These are phyloP conservation scores for Torymus texanus DNA, from an alignment of 2,888 invertebrate genomes.

Conservation along the genomic window DNA sequence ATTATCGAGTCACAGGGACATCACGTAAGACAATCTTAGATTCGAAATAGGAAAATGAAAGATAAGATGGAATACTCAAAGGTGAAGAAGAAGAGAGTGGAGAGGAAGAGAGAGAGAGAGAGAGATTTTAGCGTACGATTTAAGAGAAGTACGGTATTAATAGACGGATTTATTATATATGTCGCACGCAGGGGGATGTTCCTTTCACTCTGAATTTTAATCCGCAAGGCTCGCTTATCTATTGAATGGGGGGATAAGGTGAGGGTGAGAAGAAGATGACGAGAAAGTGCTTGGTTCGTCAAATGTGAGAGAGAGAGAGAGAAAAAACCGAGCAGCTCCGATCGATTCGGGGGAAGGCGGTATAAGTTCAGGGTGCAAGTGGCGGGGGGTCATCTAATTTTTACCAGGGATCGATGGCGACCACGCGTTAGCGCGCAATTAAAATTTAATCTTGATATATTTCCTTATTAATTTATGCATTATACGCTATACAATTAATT, in stretches of 20 bases:
- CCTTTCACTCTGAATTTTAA: background rate
- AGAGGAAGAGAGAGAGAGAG: background rate
- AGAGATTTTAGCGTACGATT: constrained; percentile 30
- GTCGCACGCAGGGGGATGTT: constrained; percentile 6
- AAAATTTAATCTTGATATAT: no score
- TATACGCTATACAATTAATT: no score
- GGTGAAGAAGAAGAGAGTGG: background rate
- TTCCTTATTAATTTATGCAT: no score
- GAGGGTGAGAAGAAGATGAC: no score
- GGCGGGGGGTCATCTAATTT: constrained; percentile 26
- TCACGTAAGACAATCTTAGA: constrained; percentile 43
- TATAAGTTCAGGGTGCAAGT: constrained; percentile 1
- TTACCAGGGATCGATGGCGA: constrained; percentile 5
- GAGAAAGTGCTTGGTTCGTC: background rate
- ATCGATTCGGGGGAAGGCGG: no score
- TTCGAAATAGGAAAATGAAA: no score
- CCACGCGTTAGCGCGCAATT: background rate
- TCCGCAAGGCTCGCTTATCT: background rate
- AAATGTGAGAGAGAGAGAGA: no score
- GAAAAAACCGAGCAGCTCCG: no score
- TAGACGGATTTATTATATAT: constrained; percentile 29
- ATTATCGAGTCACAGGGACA: constrained; percentile 27
- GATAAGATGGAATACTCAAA: no score
- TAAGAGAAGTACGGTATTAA: constrained; percentile 22
- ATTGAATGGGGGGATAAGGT: background rate